Conservation (phyloP, 2,888 invertebrate species). For the Rhorus exstirpatorius region DNA sequence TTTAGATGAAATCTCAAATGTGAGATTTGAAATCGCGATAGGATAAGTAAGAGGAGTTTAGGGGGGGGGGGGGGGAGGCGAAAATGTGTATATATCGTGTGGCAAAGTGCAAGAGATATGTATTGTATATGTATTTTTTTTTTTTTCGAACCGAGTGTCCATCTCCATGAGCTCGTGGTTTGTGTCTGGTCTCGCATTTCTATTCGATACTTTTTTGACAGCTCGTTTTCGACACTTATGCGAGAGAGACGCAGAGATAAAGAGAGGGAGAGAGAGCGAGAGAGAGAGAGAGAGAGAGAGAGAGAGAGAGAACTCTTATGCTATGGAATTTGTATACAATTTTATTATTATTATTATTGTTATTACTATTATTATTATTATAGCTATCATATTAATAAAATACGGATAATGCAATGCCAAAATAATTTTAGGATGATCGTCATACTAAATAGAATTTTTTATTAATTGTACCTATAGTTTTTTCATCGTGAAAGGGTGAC, state of each 20-base stretch:
- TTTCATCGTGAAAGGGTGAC: too few species aligned
- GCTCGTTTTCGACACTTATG: constrained; percentile 46
- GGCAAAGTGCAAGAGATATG: constrained; percentile 28
- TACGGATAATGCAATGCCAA: too few species aligned
- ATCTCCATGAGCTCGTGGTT: constrained; percentile 3
- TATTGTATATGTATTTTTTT: constrained; percentile 7
- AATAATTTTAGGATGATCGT: too few species aligned
- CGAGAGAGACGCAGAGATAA: too few species aligned
- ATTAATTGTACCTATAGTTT: too few species aligned
- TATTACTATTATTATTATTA: too few species aligned
- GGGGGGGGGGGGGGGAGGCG: not conserved
- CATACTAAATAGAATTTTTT: too few species aligned
- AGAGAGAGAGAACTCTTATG: not conserved
- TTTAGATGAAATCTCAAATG: constrained; percentile 64
- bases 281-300: too few species aligned
- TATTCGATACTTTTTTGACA: constrained; percentile 43
- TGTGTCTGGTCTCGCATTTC: constrained; percentile 49
- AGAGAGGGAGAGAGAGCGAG: too few species aligned
- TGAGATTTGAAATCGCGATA: constrained; percentile 62
- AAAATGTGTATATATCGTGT: constrained; percentile 15
- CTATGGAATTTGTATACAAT: not conserved
- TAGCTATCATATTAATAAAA: too few species aligned
- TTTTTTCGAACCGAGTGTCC: constrained; percentile 30
- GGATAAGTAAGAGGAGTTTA: constrained; percentile 28
- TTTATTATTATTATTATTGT: not conserved